phyloP scores from a whole-genome alignment of 2,888 invertebrate genomes.

The Noctua janthina region DNA sequence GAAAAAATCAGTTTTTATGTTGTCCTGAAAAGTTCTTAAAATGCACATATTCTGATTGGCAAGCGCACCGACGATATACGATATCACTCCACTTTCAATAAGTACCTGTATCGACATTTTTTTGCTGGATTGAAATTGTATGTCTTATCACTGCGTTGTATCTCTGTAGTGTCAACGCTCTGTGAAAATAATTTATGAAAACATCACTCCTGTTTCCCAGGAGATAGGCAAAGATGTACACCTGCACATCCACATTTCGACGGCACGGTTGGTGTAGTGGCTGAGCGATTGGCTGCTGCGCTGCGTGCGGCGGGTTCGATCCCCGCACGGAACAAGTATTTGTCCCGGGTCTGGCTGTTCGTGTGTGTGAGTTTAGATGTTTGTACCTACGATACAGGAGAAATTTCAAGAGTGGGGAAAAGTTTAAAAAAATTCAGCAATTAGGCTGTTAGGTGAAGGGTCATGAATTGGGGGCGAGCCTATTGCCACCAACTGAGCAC shows the following conservation, averaged over 20 bases:
- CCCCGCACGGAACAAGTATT: no score
- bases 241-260: neutral
- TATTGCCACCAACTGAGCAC: neutral
- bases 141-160: conserved; percentile 19
- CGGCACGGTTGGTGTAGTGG: no score
- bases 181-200: conserved; percentile 10
- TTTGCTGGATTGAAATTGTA: conserved; percentile 21
- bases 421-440: no score
- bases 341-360: no score
- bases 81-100: conserved; percentile 1
- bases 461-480: neutral
- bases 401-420: no score
- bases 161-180: conserved; percentile 12
- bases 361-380: no score
- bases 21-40: no score
- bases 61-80: neutral
- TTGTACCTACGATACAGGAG: no score
- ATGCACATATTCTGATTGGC: no score
- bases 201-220: neutral
- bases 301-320: no score
- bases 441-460: neutral
- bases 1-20: no score
- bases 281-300: no score
- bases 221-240: neutral
- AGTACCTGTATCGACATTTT: conserved; percentile 12